phyloP scores from a whole-genome alignment of 2,113 vertebrate genomes.

The Gopherus evgoodei region DNA sequence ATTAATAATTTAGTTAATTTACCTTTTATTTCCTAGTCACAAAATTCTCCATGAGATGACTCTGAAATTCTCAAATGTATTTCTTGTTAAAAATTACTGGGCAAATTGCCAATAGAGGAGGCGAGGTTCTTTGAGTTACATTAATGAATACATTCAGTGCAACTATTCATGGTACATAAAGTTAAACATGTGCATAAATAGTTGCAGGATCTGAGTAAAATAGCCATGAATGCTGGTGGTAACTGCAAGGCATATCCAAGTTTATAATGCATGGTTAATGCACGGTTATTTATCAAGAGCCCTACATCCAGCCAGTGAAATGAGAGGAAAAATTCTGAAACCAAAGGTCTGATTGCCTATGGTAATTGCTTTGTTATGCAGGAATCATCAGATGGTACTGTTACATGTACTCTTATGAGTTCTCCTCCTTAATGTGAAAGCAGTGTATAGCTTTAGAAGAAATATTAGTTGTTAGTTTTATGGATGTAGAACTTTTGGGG shows the following conservation, averaged over 20 bases:
- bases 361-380: not conserved
- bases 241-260: not conserved
- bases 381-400: not conserved
- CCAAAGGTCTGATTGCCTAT: not conserved
- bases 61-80: not conserved
- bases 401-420: not conserved
- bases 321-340: not conserved
- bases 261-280: not conserved
- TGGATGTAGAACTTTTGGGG: not conserved
- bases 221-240: not conserved
- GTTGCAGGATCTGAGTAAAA: not conserved
- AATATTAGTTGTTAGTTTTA: not conserved
- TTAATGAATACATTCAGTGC: rapidly evolving
- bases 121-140: not conserved
- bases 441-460: not conserved
- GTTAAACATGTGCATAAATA: not conserved
- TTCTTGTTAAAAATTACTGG: not conserved
- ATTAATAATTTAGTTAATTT: not conserved
- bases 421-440: not conserved
- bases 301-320: not conserved
- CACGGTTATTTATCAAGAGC: not conserved
- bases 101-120: not conserved
- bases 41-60: not conserved
- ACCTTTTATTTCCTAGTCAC: not conserved
- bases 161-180: not conserved